Evolutionary conservation across 2,797 vertebrate species (phyloP), one percentile per base, ranked within the genome.

Genomic region (Mormyrops attenuatus): DNA sequence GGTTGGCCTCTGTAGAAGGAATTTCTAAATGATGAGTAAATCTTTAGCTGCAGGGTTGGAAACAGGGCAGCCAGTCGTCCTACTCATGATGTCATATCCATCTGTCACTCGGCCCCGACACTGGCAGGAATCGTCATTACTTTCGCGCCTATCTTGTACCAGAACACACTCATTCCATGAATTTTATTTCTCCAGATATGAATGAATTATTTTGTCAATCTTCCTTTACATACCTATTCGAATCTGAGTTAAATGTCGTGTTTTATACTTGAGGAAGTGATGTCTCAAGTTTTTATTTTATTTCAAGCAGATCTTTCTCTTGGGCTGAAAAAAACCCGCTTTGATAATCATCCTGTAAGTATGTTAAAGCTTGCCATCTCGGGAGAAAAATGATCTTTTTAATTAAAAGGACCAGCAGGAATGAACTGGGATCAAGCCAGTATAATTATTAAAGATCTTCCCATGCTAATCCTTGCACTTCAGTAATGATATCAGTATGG

Each of bases 401-500:
- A 97, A 97, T 97, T 96, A 97, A 96, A 95, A 95, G 91, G 95
- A 95, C 94, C 96, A 96, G 95, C 95, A 96, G 95, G 95, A 95
- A 95, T 93, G 94, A 93, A 93, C 93, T 94, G 93, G 93, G 95
- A 95, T 96, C 94, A 95, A 94, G 94, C 94, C 92, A 91, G 94
- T 95, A 95, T 96, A 96, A 97, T 96, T 96, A 96, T 95, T 93
- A 96, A 94, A 96, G 93, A 92, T 94, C 90, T 93, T 92, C 94
- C 95, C 95, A 82, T 93, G 93, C 94, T 95, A 94, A 95, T 95
- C 95, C 93, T 89, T 93, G 92, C 93, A 94, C 92, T 93, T 92
- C 92, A 92, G 92, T 91, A 89, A 91, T 93, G 91, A 92, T 93
- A 89, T 92, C 93, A 89, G 91, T 91, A 91, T 92, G 90, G 90